Conservation (phyloP, 2,888 invertebrate genomes). For the Neelides folsomi region DNA sequence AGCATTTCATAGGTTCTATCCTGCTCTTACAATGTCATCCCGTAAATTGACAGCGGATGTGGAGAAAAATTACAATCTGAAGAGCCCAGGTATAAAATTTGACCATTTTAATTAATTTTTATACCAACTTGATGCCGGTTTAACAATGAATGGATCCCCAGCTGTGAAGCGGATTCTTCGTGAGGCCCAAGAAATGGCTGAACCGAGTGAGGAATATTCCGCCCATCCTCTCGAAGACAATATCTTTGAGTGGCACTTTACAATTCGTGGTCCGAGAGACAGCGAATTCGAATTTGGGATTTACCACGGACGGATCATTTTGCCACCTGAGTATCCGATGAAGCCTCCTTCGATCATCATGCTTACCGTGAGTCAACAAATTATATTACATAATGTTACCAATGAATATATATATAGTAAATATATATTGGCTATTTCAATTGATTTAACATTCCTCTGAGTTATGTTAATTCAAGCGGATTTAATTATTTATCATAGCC, state of each 20-base stretch:
- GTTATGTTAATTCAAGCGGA: background rate
- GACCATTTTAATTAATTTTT: too few relatives aligned
- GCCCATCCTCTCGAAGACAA: slow-evolving; percentile 87
- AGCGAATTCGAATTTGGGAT: slow-evolving; percentile 37
- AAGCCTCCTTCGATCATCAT: slow-evolving; percentile 90
- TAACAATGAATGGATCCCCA: too few relatives aligned
- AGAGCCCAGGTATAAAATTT: slow-evolving; percentile 8
- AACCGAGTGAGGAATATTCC: slow-evolving; percentile 76
- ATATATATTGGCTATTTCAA: too few relatives aligned
- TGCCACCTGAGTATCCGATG: slow-evolving; percentile 93
- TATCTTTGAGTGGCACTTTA: slow-evolving; percentile 95
- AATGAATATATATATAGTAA: too few relatives aligned
- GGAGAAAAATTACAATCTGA: slow-evolving; percentile 11
- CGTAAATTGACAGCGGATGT: slow-evolving; percentile 1
- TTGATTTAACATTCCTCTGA: background rate
- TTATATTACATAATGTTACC: too few relatives aligned
- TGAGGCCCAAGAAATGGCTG: slow-evolving; percentile 72
- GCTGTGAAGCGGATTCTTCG: slow-evolving; percentile 88
- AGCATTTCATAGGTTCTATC: too few relatives aligned
- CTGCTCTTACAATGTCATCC: too few relatives aligned
- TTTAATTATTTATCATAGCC: slow-evolving; percentile 45
- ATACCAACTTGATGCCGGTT: too few relatives aligned
- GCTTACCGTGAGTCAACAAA: slow-evolving; percentile 64
- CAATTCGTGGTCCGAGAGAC: slow-evolving; percentile 73
- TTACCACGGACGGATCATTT: slow-evolving; percentile 80